A percentile compares a stretch with the other conserved stretches of the same genome.
phyloP scores from a whole-genome alignment of 2,888 invertebrate genomes.

The Conistra vaccinii region DNA sequence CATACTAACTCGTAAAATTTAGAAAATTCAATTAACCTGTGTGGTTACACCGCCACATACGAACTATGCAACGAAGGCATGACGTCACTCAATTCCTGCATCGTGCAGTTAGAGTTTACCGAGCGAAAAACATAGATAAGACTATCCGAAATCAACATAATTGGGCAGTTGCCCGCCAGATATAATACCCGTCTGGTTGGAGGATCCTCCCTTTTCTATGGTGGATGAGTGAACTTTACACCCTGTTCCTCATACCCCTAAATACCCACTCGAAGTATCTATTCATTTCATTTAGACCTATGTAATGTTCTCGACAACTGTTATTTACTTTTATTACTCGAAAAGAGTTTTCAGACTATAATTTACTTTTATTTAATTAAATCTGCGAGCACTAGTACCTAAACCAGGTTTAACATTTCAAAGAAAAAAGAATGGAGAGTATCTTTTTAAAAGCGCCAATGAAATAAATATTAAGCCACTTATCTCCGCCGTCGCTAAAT shows the following conservation, averaged over 20 bases:
- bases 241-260: too few relatives aligned
- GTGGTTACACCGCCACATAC: too few relatives aligned
- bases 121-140: too few relatives aligned
- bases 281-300: conserved; percentile 14
- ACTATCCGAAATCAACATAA: too few relatives aligned
- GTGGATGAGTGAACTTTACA: too few relatives aligned
- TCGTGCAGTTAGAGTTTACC: too few relatives aligned
- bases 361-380: conserved; percentile 40
- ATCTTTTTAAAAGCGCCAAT: conserved; percentile 28
- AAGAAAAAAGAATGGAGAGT: conserved; percentile 39
- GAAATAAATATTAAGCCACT: conserved; percentile 44
- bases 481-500: conserved; percentile 33
- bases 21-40: conserved; percentile 33
- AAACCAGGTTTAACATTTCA: conserved; percentile 31
- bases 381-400: conserved; percentile 12
- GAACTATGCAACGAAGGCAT: too few relatives aligned
- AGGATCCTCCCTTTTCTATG: too few relatives aligned
- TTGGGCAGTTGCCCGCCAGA: too few relatives aligned
- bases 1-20: conserved; percentile 4
- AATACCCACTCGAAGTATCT: not conserved
- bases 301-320: conserved; percentile 27
- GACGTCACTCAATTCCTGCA: too few relatives aligned
- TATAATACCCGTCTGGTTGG: too few relatives aligned
- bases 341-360: conserved; percentile 20
- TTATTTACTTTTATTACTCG: conserved; percentile 38